Conservation (phyloP, 2,888 invertebrate genomes). For the Drosophila aldrichi region DNA sequence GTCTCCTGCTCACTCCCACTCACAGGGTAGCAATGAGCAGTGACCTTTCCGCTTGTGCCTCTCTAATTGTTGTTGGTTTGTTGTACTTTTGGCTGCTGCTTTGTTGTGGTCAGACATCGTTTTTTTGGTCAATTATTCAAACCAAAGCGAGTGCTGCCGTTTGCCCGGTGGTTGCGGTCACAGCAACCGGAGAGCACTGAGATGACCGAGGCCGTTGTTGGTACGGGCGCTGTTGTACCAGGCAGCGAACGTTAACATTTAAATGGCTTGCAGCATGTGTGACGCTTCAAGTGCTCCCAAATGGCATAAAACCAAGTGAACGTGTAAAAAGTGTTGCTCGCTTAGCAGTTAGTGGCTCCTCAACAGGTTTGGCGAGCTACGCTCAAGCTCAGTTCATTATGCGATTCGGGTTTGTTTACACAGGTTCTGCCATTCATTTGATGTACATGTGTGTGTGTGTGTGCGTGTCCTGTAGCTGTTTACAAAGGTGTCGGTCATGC, state of each 20-base stretch:
- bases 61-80: conserved; percentile 28
- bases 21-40: background rate
- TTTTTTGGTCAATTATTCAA: conserved; percentile 76
- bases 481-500: conserved; percentile 73
- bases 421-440: conserved; percentile 25
- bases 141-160: conserved; percentile 49
- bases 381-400: conserved; percentile 57
- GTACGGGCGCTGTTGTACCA: conserved; percentile 1
- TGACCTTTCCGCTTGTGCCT: no score
- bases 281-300: conserved; percentile 51
- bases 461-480: conserved; percentile 53
- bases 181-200: conserved; percentile 6
- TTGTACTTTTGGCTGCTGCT: conserved; percentile 50
- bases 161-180: conserved; percentile 57
- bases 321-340: conserved; percentile 58
- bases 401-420: conserved; percentile 58
- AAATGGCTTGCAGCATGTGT: conserved; percentile 51
- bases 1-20: no score
- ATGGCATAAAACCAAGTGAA: conserved; percentile 56
- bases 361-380: conserved; percentile 57
- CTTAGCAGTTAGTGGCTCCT: conserved; percentile 45
- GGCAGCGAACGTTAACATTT: conserved; percentile 44
- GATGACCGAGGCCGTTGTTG: background rate
- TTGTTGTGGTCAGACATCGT: conserved; percentile 53
- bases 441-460: conserved; percentile 9